These are phyloP conservation scores for Nephila pilipes DNA, from an alignment of 1,140 invertebrate genomes.

Conservation along the genomic window DNA sequence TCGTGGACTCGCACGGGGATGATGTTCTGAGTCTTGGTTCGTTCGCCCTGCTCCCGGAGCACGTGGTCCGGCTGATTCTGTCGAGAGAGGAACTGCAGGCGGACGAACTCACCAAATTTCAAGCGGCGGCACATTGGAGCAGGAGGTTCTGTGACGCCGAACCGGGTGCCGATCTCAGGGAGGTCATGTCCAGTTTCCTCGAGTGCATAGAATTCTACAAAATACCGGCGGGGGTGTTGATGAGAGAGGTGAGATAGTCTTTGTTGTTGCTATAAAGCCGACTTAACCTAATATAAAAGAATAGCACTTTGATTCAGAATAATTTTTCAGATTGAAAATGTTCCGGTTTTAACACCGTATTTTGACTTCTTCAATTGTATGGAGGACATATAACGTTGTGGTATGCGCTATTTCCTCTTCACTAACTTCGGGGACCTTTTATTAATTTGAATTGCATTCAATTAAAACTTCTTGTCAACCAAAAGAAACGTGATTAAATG, in stretches of 20 bases:
- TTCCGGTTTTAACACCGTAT: too few relatives aligned
- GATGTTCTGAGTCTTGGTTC: conserved; percentile 89
- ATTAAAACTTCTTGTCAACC: too few relatives aligned
- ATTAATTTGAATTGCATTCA: too few relatives aligned
- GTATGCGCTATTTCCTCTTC: too few relatives aligned
- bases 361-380: too few relatives aligned
- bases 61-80: conserved; percentile 93
- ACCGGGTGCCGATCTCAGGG: conserved; percentile 77
- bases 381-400: too few relatives aligned
- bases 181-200: conserved; percentile 86
- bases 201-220: conserved; percentile 97
- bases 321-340: too few relatives aligned
- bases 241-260: conserved; percentile 86
- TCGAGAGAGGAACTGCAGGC: conserved; percentile 93
- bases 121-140: conserved; percentile 95
- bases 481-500: too few relatives aligned
- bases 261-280: too few relatives aligned
- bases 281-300: too few relatives aligned
- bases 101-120: conserved; percentile 96
- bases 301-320: too few relatives aligned
- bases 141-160: conserved; percentile 93
- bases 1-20: conserved; percentile 95
- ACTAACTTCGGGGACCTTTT: too few relatives aligned
- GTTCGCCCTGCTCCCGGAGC: conserved; percentile 93
- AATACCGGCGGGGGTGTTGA: conserved; percentile 94